Percentiles rank a stretch among this genome's conserved stretches.
These are phyloP conservation scores for Pelecanus crispus DNA, from an alignment of 2,113 vertebrate genomes.

Conservation along the genomic window DNA sequence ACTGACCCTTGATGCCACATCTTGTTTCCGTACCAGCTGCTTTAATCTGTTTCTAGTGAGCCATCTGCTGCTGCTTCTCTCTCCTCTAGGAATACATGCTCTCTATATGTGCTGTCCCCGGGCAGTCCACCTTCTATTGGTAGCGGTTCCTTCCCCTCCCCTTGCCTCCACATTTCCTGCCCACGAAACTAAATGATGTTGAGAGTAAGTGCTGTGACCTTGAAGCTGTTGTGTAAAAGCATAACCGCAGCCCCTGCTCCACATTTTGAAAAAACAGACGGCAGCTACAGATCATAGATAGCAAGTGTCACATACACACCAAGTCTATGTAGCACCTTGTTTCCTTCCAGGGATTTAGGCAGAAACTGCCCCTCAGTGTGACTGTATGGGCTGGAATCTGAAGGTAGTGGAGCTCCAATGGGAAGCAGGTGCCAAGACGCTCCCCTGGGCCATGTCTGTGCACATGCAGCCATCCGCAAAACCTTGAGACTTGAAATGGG, in stretches of 20 bases:
- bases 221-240: neutral
- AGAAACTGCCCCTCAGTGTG: neutral
- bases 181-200: neutral
- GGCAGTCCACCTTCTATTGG: neutral
- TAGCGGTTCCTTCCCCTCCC: neutral
- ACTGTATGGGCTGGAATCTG: neutral
- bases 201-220: neutral
- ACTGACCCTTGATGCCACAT: neutral
- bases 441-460: rapidly evolving
- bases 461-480: rapidly evolving
- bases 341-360: neutral
- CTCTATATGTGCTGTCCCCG: neutral
- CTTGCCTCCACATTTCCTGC: neutral
- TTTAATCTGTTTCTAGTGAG: neutral
- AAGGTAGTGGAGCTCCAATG: neutral
- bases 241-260: neutral
- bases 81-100: neutral
- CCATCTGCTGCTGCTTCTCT: neutral
- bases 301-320: neutral
- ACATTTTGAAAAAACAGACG: neutral
- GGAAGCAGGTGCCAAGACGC: neutral
- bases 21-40: neutral
- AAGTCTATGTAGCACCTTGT: neutral
- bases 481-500: rapidly evolving
- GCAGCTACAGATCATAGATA: neutral